Percentiles rank a stretch among this genome's conserved stretches.
These are phyloP conservation scores for Tanypteryx hageni DNA, from an alignment of 2,888 invertebrate species.

Conservation along the genomic window DNA sequence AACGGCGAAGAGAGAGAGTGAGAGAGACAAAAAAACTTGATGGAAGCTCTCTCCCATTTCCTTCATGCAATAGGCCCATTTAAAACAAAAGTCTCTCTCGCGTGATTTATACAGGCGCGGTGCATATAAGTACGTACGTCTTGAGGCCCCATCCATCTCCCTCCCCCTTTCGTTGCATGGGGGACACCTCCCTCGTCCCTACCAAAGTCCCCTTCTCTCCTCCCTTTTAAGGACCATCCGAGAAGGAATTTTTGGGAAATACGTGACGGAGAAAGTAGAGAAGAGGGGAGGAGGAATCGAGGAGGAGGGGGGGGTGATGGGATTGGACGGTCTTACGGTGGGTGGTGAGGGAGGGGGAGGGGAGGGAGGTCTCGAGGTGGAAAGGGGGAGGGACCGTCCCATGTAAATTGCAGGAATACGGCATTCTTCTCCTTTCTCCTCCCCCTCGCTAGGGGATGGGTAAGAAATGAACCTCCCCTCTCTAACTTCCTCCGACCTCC, in stretches of 20 bases:
- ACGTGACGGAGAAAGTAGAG: neutral
- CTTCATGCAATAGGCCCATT: neutral
- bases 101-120: conserved; percentile 28
- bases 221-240: neutral
- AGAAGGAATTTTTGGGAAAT: neutral
- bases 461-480: too few relatives aligned
- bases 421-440: neutral
- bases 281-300: neutral
- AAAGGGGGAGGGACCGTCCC: neutral
- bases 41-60: neutral
- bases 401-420: conserved; percentile 19
- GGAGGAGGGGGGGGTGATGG: neutral
- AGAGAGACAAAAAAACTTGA: neutral
- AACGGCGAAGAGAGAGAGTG: neutral
- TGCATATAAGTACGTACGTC: conserved; percentile 1
- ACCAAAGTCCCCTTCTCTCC: neutral
- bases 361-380: too few relatives aligned
- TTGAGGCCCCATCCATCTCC: neutral
- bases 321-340: too few relatives aligned
- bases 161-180: neutral
- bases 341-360: neutral
- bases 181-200: too few relatives aligned
- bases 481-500: too few relatives aligned
- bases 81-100: neutral
- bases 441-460: too few relatives aligned